Evolutionary conservation across 2,888 invertebrate genomes (phyloP), one percentile per base, ranked within the genome.

Genomic region (Linyphia triangularis): DNA sequence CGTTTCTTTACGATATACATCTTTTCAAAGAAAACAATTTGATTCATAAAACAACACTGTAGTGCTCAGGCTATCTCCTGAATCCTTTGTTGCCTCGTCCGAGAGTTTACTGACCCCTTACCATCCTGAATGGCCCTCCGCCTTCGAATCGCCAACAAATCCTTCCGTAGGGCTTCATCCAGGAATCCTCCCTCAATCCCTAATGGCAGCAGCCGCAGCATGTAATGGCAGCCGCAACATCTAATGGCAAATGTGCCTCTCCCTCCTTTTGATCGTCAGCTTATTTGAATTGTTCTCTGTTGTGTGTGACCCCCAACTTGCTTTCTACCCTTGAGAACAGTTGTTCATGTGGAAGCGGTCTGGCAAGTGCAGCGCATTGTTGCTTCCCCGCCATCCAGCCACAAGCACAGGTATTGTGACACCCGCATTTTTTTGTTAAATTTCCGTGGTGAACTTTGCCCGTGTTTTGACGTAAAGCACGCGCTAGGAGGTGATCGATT

Each of bases 321-420:
- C 63, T 57, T 57, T 67, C 85, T 72, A 79, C 85, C 85, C 72
- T 70, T 78, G 85, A 30, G 72, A 78, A 78, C 85, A 33, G 69
- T 57, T 65, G 61, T 63, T 57, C 19, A 24, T 65, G 40, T 75
- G 69, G 51, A n/a, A 16, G n/a, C 57, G 28, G 75, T 33, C 57
- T 51, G 30, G 65, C 84, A 75, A 75, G 75, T 75, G 77, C 69
- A 40, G 67, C 22, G 43, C 59, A 67, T 85, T 69, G 81, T 82
- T 70, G 57, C 43, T 22, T 24, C 51, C 63, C 43, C 28, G 30
- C 72, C 69, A 61, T 22, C 51, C 19, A 19, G 30, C 79, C 72
- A 73, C 65, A 70, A 79, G n/a, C n/a, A n/a, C 28, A 86, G 81
- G 86, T 86, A 86, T 81, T 81, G 86, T 86, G 81, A 73, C 69